phyloP scores from a whole-genome alignment of 2,888 invertebrate genomes.

The Drosophila sordidula region DNA sequence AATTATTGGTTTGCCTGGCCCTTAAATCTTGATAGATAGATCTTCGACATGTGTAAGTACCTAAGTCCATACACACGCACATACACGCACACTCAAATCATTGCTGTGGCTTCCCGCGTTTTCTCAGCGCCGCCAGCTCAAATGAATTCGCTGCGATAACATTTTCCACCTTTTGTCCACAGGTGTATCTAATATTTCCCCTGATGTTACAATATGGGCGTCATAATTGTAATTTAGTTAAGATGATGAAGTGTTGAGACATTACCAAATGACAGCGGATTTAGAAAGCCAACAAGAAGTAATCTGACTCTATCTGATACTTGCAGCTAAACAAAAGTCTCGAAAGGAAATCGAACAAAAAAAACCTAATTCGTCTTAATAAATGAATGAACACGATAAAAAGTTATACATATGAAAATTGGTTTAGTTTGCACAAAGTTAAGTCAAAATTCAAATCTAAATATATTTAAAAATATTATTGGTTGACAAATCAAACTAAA shows the following conservation, averaged over 20 bases:
- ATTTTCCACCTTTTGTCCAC: constrained; percentile 28
- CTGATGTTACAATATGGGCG: constrained; percentile 62
- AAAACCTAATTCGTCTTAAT: background rate
- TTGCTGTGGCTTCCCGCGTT: constrained; percentile 48
- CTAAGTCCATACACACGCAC: constrained; percentile 7
- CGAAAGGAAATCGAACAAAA: constrained; percentile 3
- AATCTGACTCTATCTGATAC: constrained; percentile 3
- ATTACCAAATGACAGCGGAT: constrained; percentile 38
- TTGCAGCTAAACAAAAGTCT: background rate
- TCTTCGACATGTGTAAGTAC: constrained; percentile 52
- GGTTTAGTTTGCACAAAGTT: too few relatives aligned
- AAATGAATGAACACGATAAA: background rate
- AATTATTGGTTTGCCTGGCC: constrained; percentile 71
- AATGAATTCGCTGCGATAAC: constrained; percentile 44
- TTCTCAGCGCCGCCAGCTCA: constrained; percentile 64
- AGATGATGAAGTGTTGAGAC: constrained; percentile 56
- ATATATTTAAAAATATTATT: too few relatives aligned
- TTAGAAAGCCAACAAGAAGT: constrained; percentile 52
- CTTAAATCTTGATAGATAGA: constrained; percentile 72
- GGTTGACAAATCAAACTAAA: too few relatives aligned
- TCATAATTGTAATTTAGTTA: constrained; percentile 58
- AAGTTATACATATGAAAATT: too few relatives aligned
- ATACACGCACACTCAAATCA: background rate
- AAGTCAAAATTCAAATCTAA: too few relatives aligned
- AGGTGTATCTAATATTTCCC: constrained; percentile 61